phyloP scores from a whole-genome alignment of 1,140 invertebrate species.

The Zaprionus davidi region DNA sequence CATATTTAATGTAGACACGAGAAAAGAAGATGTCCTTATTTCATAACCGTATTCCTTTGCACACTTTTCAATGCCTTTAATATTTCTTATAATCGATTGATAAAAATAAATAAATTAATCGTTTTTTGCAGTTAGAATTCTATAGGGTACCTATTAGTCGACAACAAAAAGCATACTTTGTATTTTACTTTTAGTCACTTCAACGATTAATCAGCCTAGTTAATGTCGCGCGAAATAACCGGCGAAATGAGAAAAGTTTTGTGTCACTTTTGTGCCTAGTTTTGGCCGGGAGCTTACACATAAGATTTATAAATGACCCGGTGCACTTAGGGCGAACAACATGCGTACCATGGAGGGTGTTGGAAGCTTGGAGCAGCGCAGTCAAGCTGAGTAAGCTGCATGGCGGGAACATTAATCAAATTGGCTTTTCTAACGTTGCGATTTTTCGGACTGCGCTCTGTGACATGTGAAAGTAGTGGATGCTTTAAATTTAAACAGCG shows the following conservation, averaged over 20 bases:
- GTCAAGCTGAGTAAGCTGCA: slow-evolving; percentile 55
- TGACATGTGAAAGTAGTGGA: slow-evolving; percentile 7
- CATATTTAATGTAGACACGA: not conserved
- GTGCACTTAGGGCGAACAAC: slow-evolving; percentile 16
- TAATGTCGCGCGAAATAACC: slow-evolving; percentile 78
- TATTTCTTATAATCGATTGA: not conserved
- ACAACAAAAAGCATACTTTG: not conserved
- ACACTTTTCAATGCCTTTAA: not conserved
- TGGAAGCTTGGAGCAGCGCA: slow-evolving; percentile 32
- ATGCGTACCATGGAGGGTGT: slow-evolving; percentile 3
- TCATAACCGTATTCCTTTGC: not conserved
- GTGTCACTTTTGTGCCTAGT: slow-evolving; percentile 33
- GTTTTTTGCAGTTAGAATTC: not conserved
- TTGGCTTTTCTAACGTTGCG: slow-evolving; percentile 21
- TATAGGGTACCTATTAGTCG: not conserved
- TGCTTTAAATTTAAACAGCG: slow-evolving; percentile 2
- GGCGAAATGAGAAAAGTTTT: slow-evolving; percentile 75
- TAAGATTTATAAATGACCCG: slow-evolving; percentile 72
- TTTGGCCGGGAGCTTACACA: slow-evolving; percentile 33
- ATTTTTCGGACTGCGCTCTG: not conserved
- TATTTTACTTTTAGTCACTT: slow-evolving; percentile 4
- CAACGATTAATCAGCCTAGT: slow-evolving; percentile 73
- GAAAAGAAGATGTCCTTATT: not conserved
- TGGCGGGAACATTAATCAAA: slow-evolving; percentile 61
- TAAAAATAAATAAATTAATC: too few species aligned